Evolutionary conservation across 2,797 vertebrate species (phyloP).

Genomic region (Malacoraja senta): DNA sequence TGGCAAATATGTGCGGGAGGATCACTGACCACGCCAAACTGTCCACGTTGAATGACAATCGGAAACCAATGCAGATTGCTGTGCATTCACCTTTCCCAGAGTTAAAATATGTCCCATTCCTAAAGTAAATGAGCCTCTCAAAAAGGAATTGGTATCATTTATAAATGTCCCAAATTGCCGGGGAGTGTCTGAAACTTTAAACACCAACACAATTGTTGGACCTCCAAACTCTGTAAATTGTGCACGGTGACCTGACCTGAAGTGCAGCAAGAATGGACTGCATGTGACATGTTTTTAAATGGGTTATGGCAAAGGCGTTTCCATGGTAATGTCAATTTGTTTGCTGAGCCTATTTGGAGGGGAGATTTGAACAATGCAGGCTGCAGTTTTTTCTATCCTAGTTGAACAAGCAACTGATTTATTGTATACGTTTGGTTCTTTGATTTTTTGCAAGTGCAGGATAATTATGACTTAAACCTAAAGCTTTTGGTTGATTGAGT

Average conservation of each 20-base stretch:
- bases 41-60: not conserved
- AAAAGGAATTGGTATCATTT: not conserved
- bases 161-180: not conserved
- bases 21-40: not conserved
- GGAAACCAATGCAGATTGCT: not conserved
- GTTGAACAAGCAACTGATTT: not conserved
- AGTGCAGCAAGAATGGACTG: not conserved
- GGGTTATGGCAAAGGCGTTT: not conserved
- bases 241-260: conserved; percentile 13
- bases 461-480: not conserved
- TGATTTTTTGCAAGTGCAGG: not conserved
- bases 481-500: not conserved
- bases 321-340: conserved; percentile 10
- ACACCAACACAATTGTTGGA: conserved; percentile 1
- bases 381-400: not conserved
- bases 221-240: conserved; percentile 11
- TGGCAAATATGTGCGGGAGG: too few species aligned
- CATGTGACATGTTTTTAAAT: conserved; percentile 32
- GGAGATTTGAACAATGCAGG: not conserved
- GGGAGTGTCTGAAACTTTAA: not conserved
- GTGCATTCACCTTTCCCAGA: too few species aligned
- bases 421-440: not conserved
- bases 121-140: not conserved
- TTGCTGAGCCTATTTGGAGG: not conserved
- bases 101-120: not conserved